Conservation (phyloP, 2,113 vertebrate species). For the Bombycilla garrulus region DNA sequence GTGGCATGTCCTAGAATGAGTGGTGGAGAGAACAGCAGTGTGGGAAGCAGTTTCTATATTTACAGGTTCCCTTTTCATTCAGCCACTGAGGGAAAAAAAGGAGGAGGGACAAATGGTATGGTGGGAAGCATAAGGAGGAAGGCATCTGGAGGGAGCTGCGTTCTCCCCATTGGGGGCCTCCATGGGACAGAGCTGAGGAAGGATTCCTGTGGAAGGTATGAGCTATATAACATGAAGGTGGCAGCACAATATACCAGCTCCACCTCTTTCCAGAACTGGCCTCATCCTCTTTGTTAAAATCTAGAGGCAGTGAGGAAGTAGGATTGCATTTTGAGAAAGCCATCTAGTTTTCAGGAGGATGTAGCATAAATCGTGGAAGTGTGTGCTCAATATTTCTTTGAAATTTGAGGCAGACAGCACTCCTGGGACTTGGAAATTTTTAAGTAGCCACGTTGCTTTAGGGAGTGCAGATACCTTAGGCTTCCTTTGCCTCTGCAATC, state of each 20-base stretch:
- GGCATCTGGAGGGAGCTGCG: not conserved
- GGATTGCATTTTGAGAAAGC: not conserved
- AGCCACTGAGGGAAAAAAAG: not conserved
- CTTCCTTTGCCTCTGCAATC: not conserved
- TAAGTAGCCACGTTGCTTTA: not conserved
- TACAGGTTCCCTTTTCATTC: not conserved
- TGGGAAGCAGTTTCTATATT: not conserved
- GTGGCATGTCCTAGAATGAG: not conserved
- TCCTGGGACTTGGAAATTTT: not conserved
- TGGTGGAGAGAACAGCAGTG: not conserved
- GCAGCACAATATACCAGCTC: rapidly evolving
- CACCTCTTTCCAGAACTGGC: rapidly evolving
- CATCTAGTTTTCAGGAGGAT: not conserved
- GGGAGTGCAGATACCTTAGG: rapidly evolving
- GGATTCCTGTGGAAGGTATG: not conserved
- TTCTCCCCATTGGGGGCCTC: not conserved
- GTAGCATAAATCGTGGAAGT: not conserved
- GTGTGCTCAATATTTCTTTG: not conserved
- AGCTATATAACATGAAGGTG: not conserved
- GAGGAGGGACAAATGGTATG: rapidly evolving
- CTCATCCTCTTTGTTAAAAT: not conserved
- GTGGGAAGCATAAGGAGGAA: not conserved
- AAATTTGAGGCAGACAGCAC: not conserved
- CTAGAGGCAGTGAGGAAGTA: not conserved
- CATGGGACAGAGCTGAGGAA: not conserved